Evolutionary conservation across 2,797 vertebrate genomes (phyloP), one percentile per base, ranked within the genome.

Genomic region (Spea hammondii): DNA sequence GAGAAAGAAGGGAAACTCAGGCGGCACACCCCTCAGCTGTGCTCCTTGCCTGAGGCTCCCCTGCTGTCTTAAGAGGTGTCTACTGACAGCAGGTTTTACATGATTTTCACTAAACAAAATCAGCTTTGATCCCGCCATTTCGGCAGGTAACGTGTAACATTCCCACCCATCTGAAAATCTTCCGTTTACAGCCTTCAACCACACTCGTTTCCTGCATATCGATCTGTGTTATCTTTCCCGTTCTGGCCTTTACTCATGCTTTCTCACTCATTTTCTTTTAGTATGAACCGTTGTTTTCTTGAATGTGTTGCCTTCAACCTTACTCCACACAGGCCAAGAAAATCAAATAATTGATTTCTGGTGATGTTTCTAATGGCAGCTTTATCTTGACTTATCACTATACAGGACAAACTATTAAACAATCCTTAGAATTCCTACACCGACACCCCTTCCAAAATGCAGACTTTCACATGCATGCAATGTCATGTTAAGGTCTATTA

Each of bases 191-290:
- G 67, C 67, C 57, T 69, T 65, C 13, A 5, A 80, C 79, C 73
- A 14, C 72, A 65, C 73, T 76, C 62, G 78, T 76, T 80, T 76
- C 67, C 78, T 57, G 72, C 57, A 74, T 50, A 75, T 79, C 72
- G 69, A 57, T 75, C 62, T 47, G 8, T 80, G 72, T 80, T 73
- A 80, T 80, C 73, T 80, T 80, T 80, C 73, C 44, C 44, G 14
- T 76, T 71, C 73, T 75, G n/a, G 17, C 54, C 55, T 51, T 79
- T 76, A 11, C 49, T 70, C 11, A 53, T 46, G n/a, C 65, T 70
- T 47, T 60, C 46, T 51, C 8, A 65, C 46, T 48, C 74, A 53
- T 74, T 79, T 68, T 79, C 65, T 69, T 70, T 75, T 47, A 59
- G 14, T 46, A 73, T 46, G 64, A 71, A 64, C 51, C 65, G 67